Conservation (phyloP, 1,140 invertebrate species). For the Drosophila micromelanica region DNA sequence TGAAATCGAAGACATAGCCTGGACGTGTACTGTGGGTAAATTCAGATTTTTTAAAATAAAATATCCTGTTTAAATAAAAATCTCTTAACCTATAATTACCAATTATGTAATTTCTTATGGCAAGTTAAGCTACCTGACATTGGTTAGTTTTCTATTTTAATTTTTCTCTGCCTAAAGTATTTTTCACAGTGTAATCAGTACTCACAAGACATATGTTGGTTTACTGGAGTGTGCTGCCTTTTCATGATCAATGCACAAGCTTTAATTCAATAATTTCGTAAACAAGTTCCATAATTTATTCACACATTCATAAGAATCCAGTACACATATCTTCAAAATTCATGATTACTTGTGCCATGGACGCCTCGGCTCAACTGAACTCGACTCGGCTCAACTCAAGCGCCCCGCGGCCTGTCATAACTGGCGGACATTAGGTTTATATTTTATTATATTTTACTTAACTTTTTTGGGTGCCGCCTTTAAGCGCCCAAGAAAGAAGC, state of each 20-base stretch:
- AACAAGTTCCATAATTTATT: slow-evolving; percentile 77
- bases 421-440: slow-evolving; percentile 31
- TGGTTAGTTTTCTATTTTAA: too few relatives aligned
- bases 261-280: slow-evolving; percentile 54
- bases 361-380: slow-evolving; percentile 5
- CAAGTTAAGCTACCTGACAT: too few relatives aligned
- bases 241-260: slow-evolving; percentile 28
- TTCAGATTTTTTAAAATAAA: not conserved
- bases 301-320: slow-evolving; percentile 53
- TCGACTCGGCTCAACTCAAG: not conserved
- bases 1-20: slow-evolving; percentile 6
- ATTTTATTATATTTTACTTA: slow-evolving; percentile 4
- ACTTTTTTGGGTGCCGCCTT: slow-evolving; percentile 46
- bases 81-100: too few relatives aligned
- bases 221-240: too few relatives aligned
- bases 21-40: slow-evolving; percentile 16
- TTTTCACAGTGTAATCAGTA: slow-evolving; percentile 15
- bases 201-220: not conserved
- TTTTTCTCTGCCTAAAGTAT: not conserved
- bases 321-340: slow-evolving; percentile 40
- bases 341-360: slow-evolving; percentile 1
- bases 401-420: slow-evolving; percentile 14
- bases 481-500: slow-evolving; percentile 12
- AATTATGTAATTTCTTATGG: too few relatives aligned
- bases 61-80: too few relatives aligned